Evolutionary conservation across 2,797 vertebrate species (phyloP), one percentile per base, ranked within the genome.

Genomic region (Thaleichthys pacificus): DNA sequence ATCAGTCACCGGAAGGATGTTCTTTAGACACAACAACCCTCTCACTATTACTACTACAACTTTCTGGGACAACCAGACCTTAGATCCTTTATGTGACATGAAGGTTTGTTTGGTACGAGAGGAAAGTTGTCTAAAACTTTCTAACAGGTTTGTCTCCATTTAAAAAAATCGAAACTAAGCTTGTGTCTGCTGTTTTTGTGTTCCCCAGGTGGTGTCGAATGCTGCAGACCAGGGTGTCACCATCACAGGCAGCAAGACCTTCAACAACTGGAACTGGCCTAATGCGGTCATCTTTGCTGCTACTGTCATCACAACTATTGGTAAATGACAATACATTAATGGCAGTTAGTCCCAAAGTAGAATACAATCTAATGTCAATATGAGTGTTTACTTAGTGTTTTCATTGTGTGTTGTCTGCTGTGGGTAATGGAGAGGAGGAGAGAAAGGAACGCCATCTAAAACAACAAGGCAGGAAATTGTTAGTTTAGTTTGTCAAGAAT

Each of bases 261-360:
- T 98, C 83, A 98, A 98, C 91, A 98, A 98, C 87, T 99, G 98
- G 98, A 99, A 99, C 78, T 99, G 98, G 98, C 95, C 97, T 12
- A 99, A 99, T 0, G 98, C 97, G 0, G 97, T 99, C 80, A 99
- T 99, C 84, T 99, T 99, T 78, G 97, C 98, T 54, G 98, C 98
- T 74, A 99, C 98, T 0, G 96, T 99, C 70, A 99, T 99, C 84
- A 99, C 98, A 49, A 99, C 98, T 19, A 98, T 99, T 0, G 98
- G 98, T 98, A 87, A 85, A 90, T 81, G 67, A 1, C 5, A 56
- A 56, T 17, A 56, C 15, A 56, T 72, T 67, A 62, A n/a, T 69
- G 61, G 58, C 19, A 19, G 5, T 57, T 3, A 7, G 30, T 8
- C 7, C 66, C 51, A 56, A 56, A 17, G 19, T 56, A 5, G 17